phyloP scores from a whole-genome alignment of 2,888 invertebrate species.

The Arrhopalites spinosus region DNA sequence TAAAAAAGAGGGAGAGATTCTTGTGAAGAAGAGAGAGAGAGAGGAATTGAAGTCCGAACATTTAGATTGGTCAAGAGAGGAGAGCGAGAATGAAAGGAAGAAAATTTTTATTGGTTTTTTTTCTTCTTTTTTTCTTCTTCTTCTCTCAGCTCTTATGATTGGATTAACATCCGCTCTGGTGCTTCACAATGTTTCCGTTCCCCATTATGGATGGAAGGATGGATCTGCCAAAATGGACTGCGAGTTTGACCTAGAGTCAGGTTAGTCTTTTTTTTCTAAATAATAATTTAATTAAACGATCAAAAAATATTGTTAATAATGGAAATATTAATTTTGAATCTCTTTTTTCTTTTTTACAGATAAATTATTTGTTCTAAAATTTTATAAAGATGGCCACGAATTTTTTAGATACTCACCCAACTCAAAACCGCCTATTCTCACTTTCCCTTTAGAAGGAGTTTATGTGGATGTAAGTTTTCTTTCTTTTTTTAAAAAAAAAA shows the following conservation, averaged over 20 bases:
- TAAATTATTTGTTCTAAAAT: conserved; percentile 43
- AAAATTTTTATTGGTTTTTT: conserved; percentile 18
- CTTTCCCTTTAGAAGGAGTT: conserved; percentile 48
- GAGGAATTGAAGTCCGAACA: neutral
- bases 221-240: conserved; percentile 46
- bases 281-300: no score
- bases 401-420: conserved; percentile 46
- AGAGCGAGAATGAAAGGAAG: neutral
- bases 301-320: no score
- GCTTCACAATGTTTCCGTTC: conserved; percentile 43
- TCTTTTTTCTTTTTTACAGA: no score
- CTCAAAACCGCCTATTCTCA: conserved; percentile 20
- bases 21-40: neutral
- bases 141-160: neutral
- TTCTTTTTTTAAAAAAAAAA: no score
- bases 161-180: conserved; percentile 33
- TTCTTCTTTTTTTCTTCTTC: neutral
- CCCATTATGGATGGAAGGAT: conserved; percentile 46
- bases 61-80: neutral
- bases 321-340: no score
- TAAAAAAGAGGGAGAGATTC: neutral
- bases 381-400: conserved; percentile 53
- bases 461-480: conserved; percentile 52
- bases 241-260: conserved; percentile 49
- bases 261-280: no score